Percentiles rank a stretch among this genome's conserved stretches.
Conservation (phyloP, 2,888 invertebrate genomes). For the Hypolimnas misippus region DNA sequence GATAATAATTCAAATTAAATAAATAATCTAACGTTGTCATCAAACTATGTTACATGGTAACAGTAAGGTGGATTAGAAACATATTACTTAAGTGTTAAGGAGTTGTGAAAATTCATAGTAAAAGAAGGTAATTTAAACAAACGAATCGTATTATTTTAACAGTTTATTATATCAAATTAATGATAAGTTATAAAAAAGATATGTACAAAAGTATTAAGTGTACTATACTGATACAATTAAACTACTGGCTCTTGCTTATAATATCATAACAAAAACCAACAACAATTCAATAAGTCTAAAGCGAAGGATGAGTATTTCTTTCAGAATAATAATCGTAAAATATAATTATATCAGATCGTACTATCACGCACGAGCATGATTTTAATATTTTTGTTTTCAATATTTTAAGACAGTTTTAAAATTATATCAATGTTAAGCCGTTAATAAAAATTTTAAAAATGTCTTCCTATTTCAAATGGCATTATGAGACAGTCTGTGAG, state of each 20-base stretch:
- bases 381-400: no score
- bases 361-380: no score
- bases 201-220: constrained; percentile 70
- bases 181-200: constrained; percentile 48
- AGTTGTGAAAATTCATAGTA: constrained; percentile 1
- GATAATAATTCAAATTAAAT: no score
- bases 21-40: no score
- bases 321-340: constrained; percentile 12
- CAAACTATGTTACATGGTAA: no score
- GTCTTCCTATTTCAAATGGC: constrained; percentile 3
- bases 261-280: constrained; percentile 41
- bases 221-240: constrained; percentile 36
- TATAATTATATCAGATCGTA: no score
- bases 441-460: constrained; percentile 2
- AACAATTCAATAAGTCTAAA: constrained; percentile 17
- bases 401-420: neutral
- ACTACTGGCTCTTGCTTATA: constrained; percentile 40
- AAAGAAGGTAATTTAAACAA: neutral
- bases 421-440: neutral
- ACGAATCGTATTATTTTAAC: constrained; percentile 40
- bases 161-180: constrained; percentile 43
- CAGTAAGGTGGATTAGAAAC: no score
- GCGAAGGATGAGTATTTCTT: constrained; percentile 24
- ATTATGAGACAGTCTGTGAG: constrained; percentile 7
- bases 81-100: no score